Percentiles rank a stretch among this genome's conserved stretches.
phyloP scores from a whole-genome alignment of 2,797 vertebrate species.

The Cygnus olor region DNA sequence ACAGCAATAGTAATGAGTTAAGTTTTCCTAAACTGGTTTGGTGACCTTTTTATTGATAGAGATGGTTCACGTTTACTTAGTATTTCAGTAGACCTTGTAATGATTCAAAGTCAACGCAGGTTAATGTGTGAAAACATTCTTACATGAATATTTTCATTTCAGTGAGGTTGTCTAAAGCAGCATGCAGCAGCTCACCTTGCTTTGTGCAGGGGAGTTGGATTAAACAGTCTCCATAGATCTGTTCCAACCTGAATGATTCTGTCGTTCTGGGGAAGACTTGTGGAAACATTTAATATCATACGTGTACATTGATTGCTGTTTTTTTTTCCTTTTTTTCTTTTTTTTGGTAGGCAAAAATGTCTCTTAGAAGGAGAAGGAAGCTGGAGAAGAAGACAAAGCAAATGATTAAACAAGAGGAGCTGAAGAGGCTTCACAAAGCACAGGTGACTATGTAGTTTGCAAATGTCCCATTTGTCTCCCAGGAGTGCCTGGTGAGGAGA shows the following conservation, averaged over 20 bases:
- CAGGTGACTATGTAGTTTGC: constrained; percentile 79
- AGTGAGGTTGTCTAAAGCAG: not conserved
- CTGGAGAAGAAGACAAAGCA: constrained; percentile 84
- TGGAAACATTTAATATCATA: not conserved
- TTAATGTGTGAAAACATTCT: not conserved
- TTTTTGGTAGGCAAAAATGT: constrained; percentile 69
- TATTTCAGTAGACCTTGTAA: not conserved
- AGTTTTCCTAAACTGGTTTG: not conserved
- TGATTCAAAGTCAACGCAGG: not conserved
- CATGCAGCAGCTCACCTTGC: not conserved
- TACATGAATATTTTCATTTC: not conserved
- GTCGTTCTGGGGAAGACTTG: not conserved
- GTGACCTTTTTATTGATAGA: not conserved
- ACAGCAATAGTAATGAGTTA: not conserved
- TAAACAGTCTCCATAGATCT: not conserved
- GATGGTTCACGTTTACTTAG: not conserved
- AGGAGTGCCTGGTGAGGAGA: fast-evolving
- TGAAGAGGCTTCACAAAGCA: constrained; percentile 93
- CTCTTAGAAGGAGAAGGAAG: constrained; percentile 78
- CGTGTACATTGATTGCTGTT: not conserved
- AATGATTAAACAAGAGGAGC: constrained; percentile 87
- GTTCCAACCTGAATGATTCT: fast-evolving
- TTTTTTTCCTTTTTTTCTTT: not conserved
- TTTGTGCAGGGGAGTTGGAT: not conserved
- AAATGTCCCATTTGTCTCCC: not conserved